Percentiles rank a stretch among this genome's conserved stretches.
These are phyloP conservation scores for Hypomecis atomaria DNA, from an alignment of 2,888 invertebrate species.

Conservation along the genomic window DNA sequence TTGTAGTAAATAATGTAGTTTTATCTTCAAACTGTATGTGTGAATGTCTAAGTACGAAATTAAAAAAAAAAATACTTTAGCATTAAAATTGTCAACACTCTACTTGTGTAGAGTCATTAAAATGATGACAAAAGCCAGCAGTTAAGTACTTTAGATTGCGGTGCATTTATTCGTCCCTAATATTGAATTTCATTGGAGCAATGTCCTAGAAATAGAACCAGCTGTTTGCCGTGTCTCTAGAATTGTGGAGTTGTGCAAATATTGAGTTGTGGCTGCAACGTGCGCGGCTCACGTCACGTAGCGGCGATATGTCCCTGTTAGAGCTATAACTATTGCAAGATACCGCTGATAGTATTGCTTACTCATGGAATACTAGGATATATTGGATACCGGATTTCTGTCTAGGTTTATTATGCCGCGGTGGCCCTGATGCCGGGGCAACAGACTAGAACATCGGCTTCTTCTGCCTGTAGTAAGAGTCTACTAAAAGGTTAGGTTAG, in stretches of 20 bases:
- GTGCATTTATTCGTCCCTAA: neutral
- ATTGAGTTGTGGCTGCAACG: conserved; percentile 6
- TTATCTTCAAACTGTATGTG: no score
- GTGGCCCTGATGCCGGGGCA: no score
- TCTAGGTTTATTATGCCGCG: no score
- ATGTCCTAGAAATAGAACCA: conserved; percentile 3
- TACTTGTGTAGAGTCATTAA: no score
- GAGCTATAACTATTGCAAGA: neutral
- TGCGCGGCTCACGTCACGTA: conserved; percentile 8
- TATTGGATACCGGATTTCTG: neutral
- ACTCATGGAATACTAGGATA: neutral
- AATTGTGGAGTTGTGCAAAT: conserved; percentile 3
- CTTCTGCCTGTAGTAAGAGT: no score
- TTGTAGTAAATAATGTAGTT: no score
- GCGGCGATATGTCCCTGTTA: conserved; percentile 1
- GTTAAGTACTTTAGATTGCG: neutral
- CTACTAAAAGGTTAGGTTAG: no score
- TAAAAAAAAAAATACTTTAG: no score
- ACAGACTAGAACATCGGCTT: no score
- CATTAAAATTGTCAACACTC: no score
- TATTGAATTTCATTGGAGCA: neutral
- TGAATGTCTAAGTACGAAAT: no score
- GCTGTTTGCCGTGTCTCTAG: conserved; percentile 8
- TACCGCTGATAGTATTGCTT: neutral
- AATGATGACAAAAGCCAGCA: neutral